Evolutionary conservation across 2,888 invertebrate species (phyloP).

Genomic region (Sturmia bella): DNA sequence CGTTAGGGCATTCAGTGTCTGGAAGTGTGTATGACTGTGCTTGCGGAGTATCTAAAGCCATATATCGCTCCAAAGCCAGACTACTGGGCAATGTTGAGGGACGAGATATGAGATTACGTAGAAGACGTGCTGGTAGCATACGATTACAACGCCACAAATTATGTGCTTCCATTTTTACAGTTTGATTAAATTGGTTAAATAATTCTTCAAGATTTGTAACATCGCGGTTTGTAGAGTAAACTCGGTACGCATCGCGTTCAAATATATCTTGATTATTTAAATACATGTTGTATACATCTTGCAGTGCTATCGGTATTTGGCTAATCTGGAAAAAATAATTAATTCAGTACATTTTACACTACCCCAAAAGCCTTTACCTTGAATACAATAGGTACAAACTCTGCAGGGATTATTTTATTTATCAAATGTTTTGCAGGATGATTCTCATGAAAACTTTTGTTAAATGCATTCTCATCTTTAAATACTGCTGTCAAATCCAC

Average conservation of each 20-base stretch:
- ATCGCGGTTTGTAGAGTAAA: constrained; percentile 79
- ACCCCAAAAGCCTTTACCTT: constrained; percentile 80
- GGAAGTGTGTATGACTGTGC: constrained; percentile 87
- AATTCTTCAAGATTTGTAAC: constrained; percentile 81
- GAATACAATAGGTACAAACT: constrained; percentile 83
- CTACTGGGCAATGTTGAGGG: constrained; percentile 88
- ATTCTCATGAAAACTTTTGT: constrained; percentile 7
- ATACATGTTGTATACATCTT: constrained; percentile 84
- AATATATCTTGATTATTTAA: constrained; percentile 84
- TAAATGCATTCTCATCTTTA: constrained; percentile 36
- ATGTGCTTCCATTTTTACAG: constrained; percentile 74
- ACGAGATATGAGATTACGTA: constrained; percentile 88
- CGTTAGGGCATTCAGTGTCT: constrained; percentile 91
- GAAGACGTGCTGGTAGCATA: constrained; percentile 87
- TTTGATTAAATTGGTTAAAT: constrained; percentile 78
- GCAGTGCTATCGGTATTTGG: constrained; percentile 83
- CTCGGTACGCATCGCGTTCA: constrained; percentile 85
- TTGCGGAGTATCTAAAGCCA: constrained; percentile 88
- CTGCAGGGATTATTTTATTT: constrained; percentile 68
- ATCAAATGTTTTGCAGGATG: constrained; percentile 11
- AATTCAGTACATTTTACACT: neutral
- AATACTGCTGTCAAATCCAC: constrained; percentile 83
- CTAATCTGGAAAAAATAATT: constrained; percentile 83
- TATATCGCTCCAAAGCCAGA: constrained; percentile 89
- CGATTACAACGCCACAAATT: constrained; percentile 87